phyloP scores from a whole-genome alignment of 2,888 invertebrate genomes.

The Urechis unicinctus region DNA sequence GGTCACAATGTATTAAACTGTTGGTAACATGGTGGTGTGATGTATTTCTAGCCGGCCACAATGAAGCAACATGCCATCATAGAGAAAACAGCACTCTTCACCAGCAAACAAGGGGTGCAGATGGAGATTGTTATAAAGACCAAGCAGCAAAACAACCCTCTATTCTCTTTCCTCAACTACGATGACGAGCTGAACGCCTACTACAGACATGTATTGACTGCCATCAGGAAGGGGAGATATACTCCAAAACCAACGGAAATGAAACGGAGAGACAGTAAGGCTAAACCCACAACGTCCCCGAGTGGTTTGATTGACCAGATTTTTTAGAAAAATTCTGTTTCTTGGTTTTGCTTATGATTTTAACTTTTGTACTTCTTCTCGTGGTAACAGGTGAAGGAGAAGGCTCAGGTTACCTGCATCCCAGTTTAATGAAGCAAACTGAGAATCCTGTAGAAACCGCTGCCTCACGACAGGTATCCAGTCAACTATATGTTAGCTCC shows the following conservation, averaged over 20 bases:
- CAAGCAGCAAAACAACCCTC: conserved; percentile 86
- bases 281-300: not conserved
- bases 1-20: too few relatives aligned
- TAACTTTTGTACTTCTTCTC: too few relatives aligned
- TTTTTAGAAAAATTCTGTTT: too few relatives aligned
- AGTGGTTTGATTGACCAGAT: not conserved
- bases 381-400: not conserved
- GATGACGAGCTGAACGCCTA: conserved; percentile 79
- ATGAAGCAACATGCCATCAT: conserved; percentile 86
- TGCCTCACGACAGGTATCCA: not conserved
- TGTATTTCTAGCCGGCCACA: conserved; percentile 17
- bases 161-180: conserved; percentile 87
- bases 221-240: conserved; percentile 45
- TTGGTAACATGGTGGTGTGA: not conserved
- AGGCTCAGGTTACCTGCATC: conserved; percentile 8
- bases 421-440: conserved; percentile 10
- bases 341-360: not conserved
- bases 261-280: not conserved
- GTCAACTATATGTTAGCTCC: too few relatives aligned
- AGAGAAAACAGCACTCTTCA: conserved; percentile 69
- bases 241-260: conserved; percentile 23
- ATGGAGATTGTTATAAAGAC: conserved; percentile 99
- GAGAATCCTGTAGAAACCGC: not conserved
- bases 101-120: conserved; percentile 77
- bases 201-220: conserved; percentile 63